Percentiles rank a stretch among this genome's conserved stretches.
These are phyloP conservation scores for Periophthalmus modestus DNA, from an alignment of 2,113 vertebrate genomes.

Conservation along the genomic window DNA sequence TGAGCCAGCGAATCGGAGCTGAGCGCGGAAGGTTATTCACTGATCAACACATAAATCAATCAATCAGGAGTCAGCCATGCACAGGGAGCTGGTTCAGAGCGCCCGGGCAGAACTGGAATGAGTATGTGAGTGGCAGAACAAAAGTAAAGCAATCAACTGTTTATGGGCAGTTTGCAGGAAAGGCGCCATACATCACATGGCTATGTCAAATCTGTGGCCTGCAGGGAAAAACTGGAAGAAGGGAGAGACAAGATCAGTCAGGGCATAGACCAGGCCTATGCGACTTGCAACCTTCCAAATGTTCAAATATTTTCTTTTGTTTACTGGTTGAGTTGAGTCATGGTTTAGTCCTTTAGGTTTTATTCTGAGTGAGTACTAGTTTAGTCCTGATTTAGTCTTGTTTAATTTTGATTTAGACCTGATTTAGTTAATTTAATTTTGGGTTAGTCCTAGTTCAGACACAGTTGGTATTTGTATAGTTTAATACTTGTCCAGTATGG, in stretches of 20 bases:
- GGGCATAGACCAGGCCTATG: background rate
- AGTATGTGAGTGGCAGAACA: conserved; percentile 66
- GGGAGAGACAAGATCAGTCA: conserved; percentile 1
- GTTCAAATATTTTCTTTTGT: too few relatives aligned
- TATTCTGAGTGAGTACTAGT: too few relatives aligned
- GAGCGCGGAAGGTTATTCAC: conserved; percentile 44
- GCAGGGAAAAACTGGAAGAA: background rate
- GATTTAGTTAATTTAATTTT: too few relatives aligned
- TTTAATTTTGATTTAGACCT: too few relatives aligned
- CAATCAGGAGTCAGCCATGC: conserved; percentile 27
- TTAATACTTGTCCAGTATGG: too few relatives aligned
- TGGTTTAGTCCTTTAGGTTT: too few relatives aligned
- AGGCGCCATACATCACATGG: conserved; percentile 57
- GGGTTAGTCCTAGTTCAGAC: too few relatives aligned
- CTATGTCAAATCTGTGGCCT: conserved; percentile 23
- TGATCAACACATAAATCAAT: conserved; percentile 71
- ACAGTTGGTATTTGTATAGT: too few relatives aligned
- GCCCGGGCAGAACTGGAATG: conserved; percentile 40
- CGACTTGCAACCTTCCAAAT: too few relatives aligned
- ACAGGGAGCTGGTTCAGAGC: conserved; percentile 42
- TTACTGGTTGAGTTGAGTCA: too few relatives aligned
- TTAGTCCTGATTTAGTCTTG: too few relatives aligned
- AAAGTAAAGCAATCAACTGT: conserved; percentile 70
- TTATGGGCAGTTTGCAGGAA: conserved; percentile 46
- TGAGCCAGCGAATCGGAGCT: conserved; percentile 33